phyloP scores from a whole-genome alignment of 2,113 vertebrate species.

The Rattus norvegicus region GRCr8 NC_086035.1:50226001-50226500 shows the following conservation, averaged over 20 bases:
- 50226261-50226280: background rate
- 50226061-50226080: background rate
- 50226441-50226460: background rate
- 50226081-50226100: constrained; percentile 1
- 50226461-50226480: background rate
- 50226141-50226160: background rate
- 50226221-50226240: background rate
- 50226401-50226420: background rate
- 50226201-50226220: background rate
- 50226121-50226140: background rate
- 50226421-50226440: background rate
- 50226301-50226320: background rate
- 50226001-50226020: background rate
- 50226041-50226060: background rate
- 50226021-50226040: background rate
- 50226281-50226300: background rate
- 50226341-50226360: background rate
- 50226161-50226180: background rate
- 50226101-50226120: background rate
- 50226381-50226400: background rate
- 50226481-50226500: background rate
- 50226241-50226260: background rate
- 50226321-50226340: background rate
- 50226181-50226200: background rate
- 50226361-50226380: background rate